Conservation (phyloP, 2,888 invertebrate genomes). For the Cataglyphis rosenhaueri region DNA sequence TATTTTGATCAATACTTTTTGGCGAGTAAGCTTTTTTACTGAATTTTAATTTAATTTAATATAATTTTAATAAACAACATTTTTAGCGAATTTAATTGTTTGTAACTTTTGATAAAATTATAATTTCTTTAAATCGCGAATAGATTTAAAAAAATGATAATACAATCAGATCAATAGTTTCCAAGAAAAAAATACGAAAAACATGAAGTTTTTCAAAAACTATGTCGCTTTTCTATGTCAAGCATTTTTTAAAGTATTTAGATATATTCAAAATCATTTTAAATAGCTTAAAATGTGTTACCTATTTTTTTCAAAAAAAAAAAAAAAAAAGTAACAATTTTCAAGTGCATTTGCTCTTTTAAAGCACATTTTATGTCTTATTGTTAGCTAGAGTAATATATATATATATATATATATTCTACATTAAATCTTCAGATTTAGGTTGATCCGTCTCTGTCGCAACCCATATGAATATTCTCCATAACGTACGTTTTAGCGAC, state of each 20-base stretch:
- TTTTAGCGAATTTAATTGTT: background rate
- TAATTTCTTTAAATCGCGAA: background rate
- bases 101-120: background rate
- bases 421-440: conserved; percentile 80
- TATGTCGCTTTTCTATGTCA: background rate
- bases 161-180: background rate
- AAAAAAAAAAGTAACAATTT: background rate
- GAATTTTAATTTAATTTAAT: background rate
- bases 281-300: background rate
- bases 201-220: background rate
- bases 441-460: conserved; percentile 77
- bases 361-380: background rate
- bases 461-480: conserved; percentile 68
- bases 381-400: background rate
- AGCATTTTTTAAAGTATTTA: background rate
- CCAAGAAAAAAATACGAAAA: background rate
- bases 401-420: conserved; percentile 57
- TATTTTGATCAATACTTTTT: background rate
- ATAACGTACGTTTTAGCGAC: conserved; percentile 53
- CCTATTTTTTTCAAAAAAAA: background rate
- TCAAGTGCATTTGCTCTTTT: background rate
- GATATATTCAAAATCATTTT: background rate
- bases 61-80: background rate
- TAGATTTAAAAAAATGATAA: background rate
- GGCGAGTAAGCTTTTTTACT: background rate